Evolutionary conservation across 2,888 invertebrate genomes (phyloP).

Genomic region (Drosophila mimetica): DNA sequence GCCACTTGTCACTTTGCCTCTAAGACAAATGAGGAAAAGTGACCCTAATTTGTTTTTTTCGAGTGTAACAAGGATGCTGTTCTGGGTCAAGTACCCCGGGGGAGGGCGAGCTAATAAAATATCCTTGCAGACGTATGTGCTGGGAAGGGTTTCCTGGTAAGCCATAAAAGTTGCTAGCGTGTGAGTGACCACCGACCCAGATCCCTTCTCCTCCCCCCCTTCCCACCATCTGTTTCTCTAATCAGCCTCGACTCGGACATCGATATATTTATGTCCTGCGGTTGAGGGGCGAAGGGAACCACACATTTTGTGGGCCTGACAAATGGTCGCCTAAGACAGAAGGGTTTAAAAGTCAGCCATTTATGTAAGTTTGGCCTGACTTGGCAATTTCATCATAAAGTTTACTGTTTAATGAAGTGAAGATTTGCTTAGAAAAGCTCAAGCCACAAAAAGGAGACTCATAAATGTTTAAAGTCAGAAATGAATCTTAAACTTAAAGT

Average conservation of each 20-base stretch:
- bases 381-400: conserved; percentile 22
- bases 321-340: conserved; percentile 36
- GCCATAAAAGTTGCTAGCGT: conserved; percentile 58
- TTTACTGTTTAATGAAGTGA: conserved; percentile 35
- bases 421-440: conserved; percentile 9
- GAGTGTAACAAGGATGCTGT: conserved; percentile 28
- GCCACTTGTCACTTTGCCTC: conserved; percentile 1
- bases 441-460: neutral
- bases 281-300: conserved; percentile 1
- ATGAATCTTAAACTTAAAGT: conserved; percentile 9
- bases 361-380: conserved; percentile 21
- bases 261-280: conserved; percentile 69
- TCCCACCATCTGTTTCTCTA: conserved; percentile 29
- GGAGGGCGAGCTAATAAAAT: conserved; percentile 52
- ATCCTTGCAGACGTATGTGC: conserved; percentile 26
- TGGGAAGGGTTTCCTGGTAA: conserved; percentile 23
- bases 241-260: conserved; percentile 58
- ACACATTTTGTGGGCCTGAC: conserved; percentile 56
- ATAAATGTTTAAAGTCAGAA: neutral
- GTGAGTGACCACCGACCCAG: conserved; percentile 14
- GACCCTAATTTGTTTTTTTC: conserved; percentile 21
- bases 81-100: conserved; percentile 27
- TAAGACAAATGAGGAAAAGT: neutral
- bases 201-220: neutral
- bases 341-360: conserved; percentile 14